Evolutionary conservation across 2,888 invertebrate genomes (phyloP), one percentile per base, ranked within the genome.

Genomic region (Carterocephalus palaemon): DNA sequence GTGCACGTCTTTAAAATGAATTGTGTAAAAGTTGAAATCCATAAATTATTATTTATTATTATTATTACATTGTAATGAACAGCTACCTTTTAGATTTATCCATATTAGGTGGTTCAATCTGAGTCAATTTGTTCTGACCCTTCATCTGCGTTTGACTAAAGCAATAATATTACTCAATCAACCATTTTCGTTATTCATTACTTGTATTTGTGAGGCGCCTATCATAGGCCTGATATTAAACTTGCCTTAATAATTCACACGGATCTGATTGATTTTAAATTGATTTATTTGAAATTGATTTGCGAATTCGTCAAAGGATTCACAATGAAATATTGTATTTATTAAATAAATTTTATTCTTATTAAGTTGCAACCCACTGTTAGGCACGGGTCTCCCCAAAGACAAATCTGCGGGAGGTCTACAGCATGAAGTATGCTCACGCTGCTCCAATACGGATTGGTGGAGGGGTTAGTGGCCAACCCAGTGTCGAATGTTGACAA

Each of bases 81-180:
- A 46, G 33, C 34, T 33, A 22, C 9, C 34, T 22, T 46, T 34
- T 34, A 10, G 28, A 5, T 9, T 10, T 34, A 28, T 36, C 34
- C 28, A 41, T 51, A 48, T 45, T 45, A 51, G 48, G 49, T 49
- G n/a, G n/a, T 47, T 49, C 49, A 26, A 51, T 51, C 49, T 20
- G 13, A 29, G 15, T 45, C 45, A 24, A 47, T 41, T 36, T 37
- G 19, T 15, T 20, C 28, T 15, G 42, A 20, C 15, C 28, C n/a
- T 9, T 8, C 34, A 17, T 7, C 12, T 13, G 6, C 12, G 2
- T 13, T 28, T 36, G 31, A 12, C 5, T 24, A 28, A 12, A 28
- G 12, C 19, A 38, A 33, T 34, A 42, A 26, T 26, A 16, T 16
- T 33, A 17, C 19, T 28, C 34, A 28, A 26, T 15, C 28, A 7